Evolutionary conservation across 1,140 invertebrate species (phyloP), one percentile per base, ranked within the genome.

Genomic region (Triops cancriformis): DNA sequence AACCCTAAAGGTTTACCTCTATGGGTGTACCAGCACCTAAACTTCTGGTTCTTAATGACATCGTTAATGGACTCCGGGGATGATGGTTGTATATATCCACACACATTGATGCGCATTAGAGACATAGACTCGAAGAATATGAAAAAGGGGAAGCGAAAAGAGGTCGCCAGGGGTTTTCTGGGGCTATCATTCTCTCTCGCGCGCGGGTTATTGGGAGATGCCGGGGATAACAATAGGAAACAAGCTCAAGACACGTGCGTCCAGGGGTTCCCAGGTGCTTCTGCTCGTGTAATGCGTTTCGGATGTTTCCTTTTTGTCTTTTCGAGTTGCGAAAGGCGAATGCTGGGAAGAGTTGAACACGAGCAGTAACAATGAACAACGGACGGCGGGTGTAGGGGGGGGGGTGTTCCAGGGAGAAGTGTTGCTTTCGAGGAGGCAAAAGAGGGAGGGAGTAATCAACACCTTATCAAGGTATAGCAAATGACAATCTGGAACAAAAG

Each of bases 401-500:
- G 51, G 14, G 7, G n/a, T 6, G 14, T 64, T 64, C 23, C 51
- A 64, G 6, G 45, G 45, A 64, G 14, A n/a, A 5, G 51, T 18
- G 23, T 18, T 64, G 51, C 18, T 64, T 64, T 64, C 31, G 51
- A 23, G 51, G 23, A 6, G 45, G 45, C 45, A 23, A 51, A 23
- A 14, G 51, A 23, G 51, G 14, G 9, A 64, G 31, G 51, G 18
- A 64, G 51, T 64, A 64, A 64, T 64, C 51, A 64, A 64, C 51
- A 64, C 51, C 51, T 64, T 64, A 14, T 64, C 51, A 64, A 64
- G 51, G 51, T 64, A 64, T n/a, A 64, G 51, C 10, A 18, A 64
- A 64, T 64, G 51, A 64, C 51, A 64, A 23, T 37, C 31, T 64
- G n/a, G 51, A 64, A 64, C 51, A 64, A 64, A 64, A 64, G 51